These are phyloP conservation scores for Rosalia funebris DNA, from an alignment of 2,888 invertebrate species.

Conservation along the genomic window DNA sequence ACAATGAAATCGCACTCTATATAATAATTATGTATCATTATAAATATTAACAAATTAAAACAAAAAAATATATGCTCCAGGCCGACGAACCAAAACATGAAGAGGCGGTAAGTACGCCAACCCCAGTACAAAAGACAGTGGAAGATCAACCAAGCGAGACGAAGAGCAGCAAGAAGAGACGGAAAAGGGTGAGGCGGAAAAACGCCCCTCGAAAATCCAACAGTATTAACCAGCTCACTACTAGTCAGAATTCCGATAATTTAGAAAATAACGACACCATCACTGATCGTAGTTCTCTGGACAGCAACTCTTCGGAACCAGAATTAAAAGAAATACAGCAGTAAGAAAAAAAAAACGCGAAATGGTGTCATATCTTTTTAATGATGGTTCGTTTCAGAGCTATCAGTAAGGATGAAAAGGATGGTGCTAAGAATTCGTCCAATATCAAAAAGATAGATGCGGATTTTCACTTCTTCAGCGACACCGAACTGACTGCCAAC, in stretches of 20 bases:
- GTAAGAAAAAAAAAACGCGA: conserved; percentile 28
- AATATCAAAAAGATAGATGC: conserved; percentile 66
- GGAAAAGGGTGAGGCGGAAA: conserved; percentile 85
- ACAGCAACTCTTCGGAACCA: conserved; percentile 61
- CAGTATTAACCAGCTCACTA: conserved; percentile 67
- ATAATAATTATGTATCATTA: too few species aligned
- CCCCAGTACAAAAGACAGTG: conserved; percentile 23
- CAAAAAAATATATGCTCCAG: too few species aligned
- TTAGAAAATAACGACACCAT: conserved; percentile 55
- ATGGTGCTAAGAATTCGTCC: conserved; percentile 31
- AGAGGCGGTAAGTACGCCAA: conserved; percentile 14
- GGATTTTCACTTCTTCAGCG: conserved; percentile 91
- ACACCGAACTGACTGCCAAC: conserved; percentile 82
- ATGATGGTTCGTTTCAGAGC: conserved; percentile 31
- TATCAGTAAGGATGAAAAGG: conserved; percentile 30
- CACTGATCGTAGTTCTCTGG: conserved; percentile 62
- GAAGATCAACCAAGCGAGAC: conserved; percentile 61
- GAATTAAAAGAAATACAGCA: conserved; percentile 62
- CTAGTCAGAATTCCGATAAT: conserved; percentile 64
- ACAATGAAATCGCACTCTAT: too few species aligned
- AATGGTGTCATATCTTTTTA: background rate
- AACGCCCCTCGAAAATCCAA: conserved; percentile 76
- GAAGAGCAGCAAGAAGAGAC: conserved; percentile 77
- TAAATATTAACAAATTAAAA: too few species aligned
- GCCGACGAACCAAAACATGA: conserved; percentile 36